These are phyloP conservation scores for Machimus rusticus DNA, from an alignment of 2,888 invertebrate species.

Conservation along the genomic window DNA sequence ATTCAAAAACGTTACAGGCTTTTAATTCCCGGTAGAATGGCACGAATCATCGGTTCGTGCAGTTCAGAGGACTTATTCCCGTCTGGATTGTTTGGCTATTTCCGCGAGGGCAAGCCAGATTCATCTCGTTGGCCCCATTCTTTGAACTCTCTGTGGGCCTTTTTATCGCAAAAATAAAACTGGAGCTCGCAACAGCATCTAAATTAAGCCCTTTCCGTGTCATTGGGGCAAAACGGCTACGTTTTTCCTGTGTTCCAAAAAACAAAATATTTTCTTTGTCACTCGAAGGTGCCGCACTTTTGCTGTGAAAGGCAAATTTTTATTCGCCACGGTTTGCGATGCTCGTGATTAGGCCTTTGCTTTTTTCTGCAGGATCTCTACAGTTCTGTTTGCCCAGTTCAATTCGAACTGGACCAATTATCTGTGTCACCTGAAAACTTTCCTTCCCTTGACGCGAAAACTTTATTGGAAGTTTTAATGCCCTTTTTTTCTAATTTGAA, in stretches of 20 bases:
- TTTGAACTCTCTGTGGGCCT: not conserved
- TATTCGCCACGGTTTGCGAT: not conserved
- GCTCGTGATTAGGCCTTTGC: not conserved
- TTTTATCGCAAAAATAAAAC: not conserved
- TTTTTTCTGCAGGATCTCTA: not conserved
- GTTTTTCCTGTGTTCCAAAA: not conserved
- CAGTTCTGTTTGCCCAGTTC: not conserved
- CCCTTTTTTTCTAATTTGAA: not conserved
- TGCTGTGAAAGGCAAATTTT: not conserved
- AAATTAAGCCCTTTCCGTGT: not conserved
- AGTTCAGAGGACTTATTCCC: not conserved
- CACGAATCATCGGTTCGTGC: not conserved
- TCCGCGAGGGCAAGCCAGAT: not conserved
- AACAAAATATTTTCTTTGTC: not conserved
- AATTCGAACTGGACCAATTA: not conserved
- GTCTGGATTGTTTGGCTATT: not conserved
- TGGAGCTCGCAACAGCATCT: not conserved
- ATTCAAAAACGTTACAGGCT: not conserved
- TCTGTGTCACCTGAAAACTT: not conserved
- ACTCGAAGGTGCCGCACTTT: not conserved
- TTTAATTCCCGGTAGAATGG: not conserved
- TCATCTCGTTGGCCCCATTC: not conserved
- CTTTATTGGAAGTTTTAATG: not conserved
- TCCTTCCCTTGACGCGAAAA: not conserved
- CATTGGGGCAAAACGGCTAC: not conserved